These are phyloP conservation scores for Aporophyla nigra DNA, from an alignment of 2,888 invertebrate genomes.

Conservation along the genomic window DNA sequence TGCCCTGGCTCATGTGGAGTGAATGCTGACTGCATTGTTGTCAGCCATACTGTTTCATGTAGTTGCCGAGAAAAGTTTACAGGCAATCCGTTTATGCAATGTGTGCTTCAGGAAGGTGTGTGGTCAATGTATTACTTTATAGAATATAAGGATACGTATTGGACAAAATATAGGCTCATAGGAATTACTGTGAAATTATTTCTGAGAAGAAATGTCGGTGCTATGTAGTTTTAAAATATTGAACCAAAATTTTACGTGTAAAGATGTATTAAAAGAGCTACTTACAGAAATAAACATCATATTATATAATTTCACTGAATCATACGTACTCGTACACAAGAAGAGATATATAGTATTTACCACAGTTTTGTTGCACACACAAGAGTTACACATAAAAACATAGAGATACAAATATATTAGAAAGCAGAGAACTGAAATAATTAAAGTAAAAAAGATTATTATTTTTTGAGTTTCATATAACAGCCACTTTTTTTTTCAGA, in stretches of 20 bases:
- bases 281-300: neutral
- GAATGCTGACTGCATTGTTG: slow-evolving; percentile 95
- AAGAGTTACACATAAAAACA: neutral
- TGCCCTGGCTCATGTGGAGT: slow-evolving; percentile 96
- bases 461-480: neutral
- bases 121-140: slow-evolving; percentile 17
- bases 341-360: neutral
- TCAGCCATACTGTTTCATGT: slow-evolving; percentile 95
- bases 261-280: neutral
- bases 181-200: neutral
- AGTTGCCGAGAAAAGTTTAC: slow-evolving; percentile 94
- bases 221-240: neutral
- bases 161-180: neutral
- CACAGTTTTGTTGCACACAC: neutral
- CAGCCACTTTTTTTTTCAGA: slow-evolving; percentile 79
- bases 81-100: slow-evolving; percentile 96
- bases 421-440: neutral
- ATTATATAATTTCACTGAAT: neutral
- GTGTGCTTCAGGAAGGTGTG: slow-evolving; percentile 91
- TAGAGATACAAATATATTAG: neutral
- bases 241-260: neutral
- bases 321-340: neutral
- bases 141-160: neutral
- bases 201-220: neutral
- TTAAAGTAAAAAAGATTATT: too few relatives aligned